phyloP scores from a whole-genome alignment of 2,113 vertebrate species.

The Acrocephalus arundinaceus region DNA sequence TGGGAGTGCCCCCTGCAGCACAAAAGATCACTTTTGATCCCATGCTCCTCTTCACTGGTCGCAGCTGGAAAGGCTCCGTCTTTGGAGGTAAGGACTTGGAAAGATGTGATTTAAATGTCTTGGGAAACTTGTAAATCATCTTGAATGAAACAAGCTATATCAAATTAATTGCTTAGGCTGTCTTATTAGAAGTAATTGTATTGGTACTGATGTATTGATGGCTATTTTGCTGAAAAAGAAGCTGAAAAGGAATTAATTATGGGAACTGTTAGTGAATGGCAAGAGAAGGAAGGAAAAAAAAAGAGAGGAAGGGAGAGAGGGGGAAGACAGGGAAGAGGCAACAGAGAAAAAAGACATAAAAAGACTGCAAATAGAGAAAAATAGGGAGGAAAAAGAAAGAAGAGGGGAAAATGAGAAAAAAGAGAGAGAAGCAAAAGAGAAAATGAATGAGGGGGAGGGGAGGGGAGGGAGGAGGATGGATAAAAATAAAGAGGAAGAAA shows the following conservation, averaged over 20 bases:
- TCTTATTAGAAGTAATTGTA: background rate
- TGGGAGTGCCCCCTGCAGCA: slow-evolving; percentile 74
- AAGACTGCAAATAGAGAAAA: background rate
- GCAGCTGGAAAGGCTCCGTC: slow-evolving; percentile 78
- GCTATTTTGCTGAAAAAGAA: background rate
- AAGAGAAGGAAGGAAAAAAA: background rate
- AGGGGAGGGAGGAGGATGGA: background rate
- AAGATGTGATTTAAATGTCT: background rate
- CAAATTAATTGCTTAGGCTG: background rate
- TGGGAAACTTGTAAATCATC: background rate
- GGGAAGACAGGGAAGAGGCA: background rate
- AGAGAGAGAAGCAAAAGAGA: background rate
- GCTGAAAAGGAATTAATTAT: background rate
- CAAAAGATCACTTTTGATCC: slow-evolving; percentile 68
- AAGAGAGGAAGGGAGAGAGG: background rate
- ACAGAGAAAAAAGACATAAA: background rate
- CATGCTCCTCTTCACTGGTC: slow-evolving; percentile 76
- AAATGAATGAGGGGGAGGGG: background rate
- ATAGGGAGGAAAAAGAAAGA: background rate
- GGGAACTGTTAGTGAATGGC: background rate
- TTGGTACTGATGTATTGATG: background rate
- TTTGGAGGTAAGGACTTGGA: slow-evolving; percentile 80
- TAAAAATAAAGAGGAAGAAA: background rate
- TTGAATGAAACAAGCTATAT: background rate
- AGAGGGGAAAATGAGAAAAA: background rate